Evolutionary conservation across 2,888 invertebrate species (phyloP), one percentile per base, ranked within the genome.

Genomic region (Desoria tigrina): DNA sequence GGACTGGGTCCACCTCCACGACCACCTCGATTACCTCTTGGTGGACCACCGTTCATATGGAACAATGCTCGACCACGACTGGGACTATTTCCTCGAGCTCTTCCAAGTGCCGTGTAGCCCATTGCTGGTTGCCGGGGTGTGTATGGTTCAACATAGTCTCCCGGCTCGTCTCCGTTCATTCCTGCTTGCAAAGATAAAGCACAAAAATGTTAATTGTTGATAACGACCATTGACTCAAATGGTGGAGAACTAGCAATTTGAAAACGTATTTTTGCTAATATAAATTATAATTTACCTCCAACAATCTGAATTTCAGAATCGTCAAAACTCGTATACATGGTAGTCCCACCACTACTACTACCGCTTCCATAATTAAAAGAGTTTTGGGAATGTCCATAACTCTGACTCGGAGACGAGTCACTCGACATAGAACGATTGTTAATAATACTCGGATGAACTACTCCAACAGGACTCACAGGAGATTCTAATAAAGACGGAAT

Each of bases 91-190:
- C 58, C 57, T 58, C 16, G 16, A 50, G 61, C 66, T 32, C 61
- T 28, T 45, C 45, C 39, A 16, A 9, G 39, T 39, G 39, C 64
- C 37, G 61, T 56, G 42, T 68, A 61, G n/a, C 54, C 59, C 32
- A 39, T 53, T 24, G 9, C 23, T 16, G 68, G 50, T 21, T 63
- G 39, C 18, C 58, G 58, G 0, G 61, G 61, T 3, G 58, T 54
- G 61, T 63, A 67, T 16, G 63, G 56, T 21, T 63, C 63, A 9
- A 49, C 26, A 16, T 27, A 42, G 26, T 45, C 45, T 45, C 4
- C 6, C 4, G 32, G 11, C 4, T 63, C 66, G 49, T 51, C 61
- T 37, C 67, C 67, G 51, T 67, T 67, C 23, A 57, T n/a, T 27
- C 63, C 67, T 67, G 42, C 1, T 53, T 32, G 3, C n/a, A 24